Evolutionary conservation across 2,797 vertebrate species (phyloP).

Genomic region (Oreochromis grahami): DNA sequence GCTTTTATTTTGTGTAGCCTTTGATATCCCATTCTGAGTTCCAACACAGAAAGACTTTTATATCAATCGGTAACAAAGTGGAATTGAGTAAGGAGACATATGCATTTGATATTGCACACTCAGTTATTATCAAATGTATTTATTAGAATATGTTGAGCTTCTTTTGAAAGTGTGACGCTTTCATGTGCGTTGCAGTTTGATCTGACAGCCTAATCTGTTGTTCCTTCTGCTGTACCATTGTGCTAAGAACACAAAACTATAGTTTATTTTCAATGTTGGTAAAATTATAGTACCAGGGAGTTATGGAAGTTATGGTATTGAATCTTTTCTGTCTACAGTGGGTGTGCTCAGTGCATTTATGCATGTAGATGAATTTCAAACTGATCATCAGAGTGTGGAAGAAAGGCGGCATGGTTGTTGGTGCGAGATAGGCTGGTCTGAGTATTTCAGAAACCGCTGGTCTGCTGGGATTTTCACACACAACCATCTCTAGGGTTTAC

Average conservation of each 20-base stretch:
- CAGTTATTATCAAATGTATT: background rate
- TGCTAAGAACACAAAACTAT: background rate
- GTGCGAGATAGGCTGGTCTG: background rate
- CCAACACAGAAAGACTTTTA: background rate
- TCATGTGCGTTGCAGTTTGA: background rate
- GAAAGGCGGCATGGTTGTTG: background rate
- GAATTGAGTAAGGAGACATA: background rate
- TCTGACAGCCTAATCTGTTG: background rate
- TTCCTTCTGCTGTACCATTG: background rate
- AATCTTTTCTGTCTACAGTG: background rate
- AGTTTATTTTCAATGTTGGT: background rate
- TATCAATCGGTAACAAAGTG: background rate
- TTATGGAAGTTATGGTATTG: background rate
- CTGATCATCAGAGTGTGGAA: background rate
- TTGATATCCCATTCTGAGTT: background rate
- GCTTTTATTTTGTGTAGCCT: background rate
- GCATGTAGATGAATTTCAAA: background rate
- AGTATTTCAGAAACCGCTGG: background rate
- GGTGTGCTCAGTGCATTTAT: background rate
- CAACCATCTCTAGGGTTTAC: background rate
- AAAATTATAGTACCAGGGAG: background rate
- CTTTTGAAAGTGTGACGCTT: background rate
- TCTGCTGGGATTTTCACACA: background rate
- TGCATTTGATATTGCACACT: background rate
- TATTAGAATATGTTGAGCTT: background rate